Percentiles rank a stretch among this genome's conserved stretches.
These are phyloP conservation scores for Potamilus streckersoni DNA, from an alignment of 1,140 invertebrate species.

Conservation along the genomic window DNA sequence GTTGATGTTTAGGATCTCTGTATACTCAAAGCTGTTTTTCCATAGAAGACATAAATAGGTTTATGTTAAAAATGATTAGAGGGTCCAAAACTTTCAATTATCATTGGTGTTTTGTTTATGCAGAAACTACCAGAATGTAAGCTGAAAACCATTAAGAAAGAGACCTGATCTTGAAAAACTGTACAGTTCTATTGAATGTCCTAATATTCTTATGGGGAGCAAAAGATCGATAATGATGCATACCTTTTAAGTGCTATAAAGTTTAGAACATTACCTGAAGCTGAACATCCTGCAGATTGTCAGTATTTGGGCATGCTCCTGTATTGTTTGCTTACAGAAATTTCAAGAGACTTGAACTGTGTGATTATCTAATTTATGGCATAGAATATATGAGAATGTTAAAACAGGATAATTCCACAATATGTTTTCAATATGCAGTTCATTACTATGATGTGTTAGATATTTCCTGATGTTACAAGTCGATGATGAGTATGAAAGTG, in stretches of 20 bases:
- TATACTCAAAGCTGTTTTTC: conserved; percentile 36
- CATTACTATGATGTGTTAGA: too few species aligned
- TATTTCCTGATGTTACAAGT: too few species aligned
- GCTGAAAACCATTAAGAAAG: conserved; percentile 15
- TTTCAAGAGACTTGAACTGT: conserved; percentile 11
- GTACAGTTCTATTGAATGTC: conserved; percentile 18
- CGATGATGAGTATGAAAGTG: too few species aligned
- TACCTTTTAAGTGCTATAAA: conserved; percentile 23
- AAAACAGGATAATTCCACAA: conserved; percentile 17
- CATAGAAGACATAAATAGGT: conserved; percentile 36
- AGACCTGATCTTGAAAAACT: neutral
- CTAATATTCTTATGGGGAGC: conserved; percentile 8
- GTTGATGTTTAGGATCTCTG: conserved; percentile 32
- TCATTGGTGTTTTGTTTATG: conserved; percentile 26
- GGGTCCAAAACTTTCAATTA: conserved; percentile 32
- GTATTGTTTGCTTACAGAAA: neutral
- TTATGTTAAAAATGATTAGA: conserved; percentile 24
- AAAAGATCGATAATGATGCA: neutral
- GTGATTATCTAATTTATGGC: conserved; percentile 8
- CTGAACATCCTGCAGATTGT: conserved; percentile 5
- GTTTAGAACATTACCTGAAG: neutral
- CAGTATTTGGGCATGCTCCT: conserved; percentile 1
- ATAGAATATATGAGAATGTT: conserved; percentile 13
- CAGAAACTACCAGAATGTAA: conserved; percentile 34
- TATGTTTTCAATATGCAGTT: neutral